Evolutionary conservation across 2,113 vertebrate species (phyloP).

Genomic region (Ornithorhynchus anatinus): DNA sequence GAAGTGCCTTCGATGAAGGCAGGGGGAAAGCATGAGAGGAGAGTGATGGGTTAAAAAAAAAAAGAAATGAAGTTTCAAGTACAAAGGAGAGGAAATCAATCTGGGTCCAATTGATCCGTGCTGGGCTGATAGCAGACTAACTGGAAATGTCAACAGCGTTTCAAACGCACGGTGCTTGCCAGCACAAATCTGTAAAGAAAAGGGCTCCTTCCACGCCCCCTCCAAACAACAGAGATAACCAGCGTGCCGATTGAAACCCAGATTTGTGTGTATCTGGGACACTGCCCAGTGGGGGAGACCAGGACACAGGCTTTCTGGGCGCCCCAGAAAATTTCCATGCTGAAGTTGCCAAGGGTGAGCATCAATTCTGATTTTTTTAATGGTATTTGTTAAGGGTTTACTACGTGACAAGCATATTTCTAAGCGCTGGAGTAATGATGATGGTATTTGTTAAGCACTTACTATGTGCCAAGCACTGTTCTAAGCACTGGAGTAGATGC

Average conservation of each 20-base stretch:
- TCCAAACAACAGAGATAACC: neutral
- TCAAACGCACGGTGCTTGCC: neutral
- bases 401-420: no score
- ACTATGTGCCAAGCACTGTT: no score
- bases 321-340: neutral
- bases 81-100: neutral
- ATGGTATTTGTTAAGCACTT: no score
- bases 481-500: no score
- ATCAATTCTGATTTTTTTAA: no score
- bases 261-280: neutral
- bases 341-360: rapidly evolving
- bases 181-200: neutral
- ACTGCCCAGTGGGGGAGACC: neutral
- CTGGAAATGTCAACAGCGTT: neutral
- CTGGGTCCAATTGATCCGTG: neutral
- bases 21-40: neutral
- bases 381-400: no score
- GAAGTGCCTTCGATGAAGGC: no score
- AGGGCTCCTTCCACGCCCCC: neutral
- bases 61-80: neutral
- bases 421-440: no score
- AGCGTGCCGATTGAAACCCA: rapidly evolving
- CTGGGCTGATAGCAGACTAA: rapidly evolving
- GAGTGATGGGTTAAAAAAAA: neutral
- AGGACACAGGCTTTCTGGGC: neutral